Evolutionary conservation across 2,797 vertebrate species (phyloP).

Genomic region (Bufotes viridis): DNA sequence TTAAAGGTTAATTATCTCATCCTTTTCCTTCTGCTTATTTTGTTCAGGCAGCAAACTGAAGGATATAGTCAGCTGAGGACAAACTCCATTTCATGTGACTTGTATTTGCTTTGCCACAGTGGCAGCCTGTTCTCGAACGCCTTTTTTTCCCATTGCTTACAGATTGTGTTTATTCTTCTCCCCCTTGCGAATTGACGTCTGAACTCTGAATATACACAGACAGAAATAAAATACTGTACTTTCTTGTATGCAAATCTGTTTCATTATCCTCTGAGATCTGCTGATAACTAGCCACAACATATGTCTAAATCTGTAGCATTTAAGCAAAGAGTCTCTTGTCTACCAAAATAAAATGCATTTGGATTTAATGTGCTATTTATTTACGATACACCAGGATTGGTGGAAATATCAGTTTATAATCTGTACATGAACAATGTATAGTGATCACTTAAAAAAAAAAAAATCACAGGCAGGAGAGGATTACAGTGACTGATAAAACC

Average conservation of each 20-base stretch:
- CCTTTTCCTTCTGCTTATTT: conserved; percentile 28
- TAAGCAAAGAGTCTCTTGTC: conserved; percentile 55
- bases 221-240: conserved; percentile 54
- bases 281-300: conserved; percentile 24
- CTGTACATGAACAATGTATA: background rate
- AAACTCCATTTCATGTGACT: background rate
- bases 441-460: background rate
- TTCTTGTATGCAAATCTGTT: conserved; percentile 47
- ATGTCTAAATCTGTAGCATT: conserved; percentile 43
- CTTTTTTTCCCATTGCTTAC: conserved; percentile 20
- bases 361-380: conserved; percentile 44
- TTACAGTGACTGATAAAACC: too few species aligned
- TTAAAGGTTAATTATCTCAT: conserved; percentile 52
- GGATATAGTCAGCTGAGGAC: conserved; percentile 3
- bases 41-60: conserved; percentile 37
- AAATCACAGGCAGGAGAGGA: too few species aligned
- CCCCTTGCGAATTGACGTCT: background rate
- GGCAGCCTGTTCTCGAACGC: conserved; percentile 8
- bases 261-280: conserved; percentile 33
- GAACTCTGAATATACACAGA: conserved; percentile 57
- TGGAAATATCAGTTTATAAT: background rate
- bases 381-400: background rate
- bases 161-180: conserved; percentile 4
- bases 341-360: conserved; percentile 51
- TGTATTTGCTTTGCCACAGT: conserved; percentile 28